Evolutionary conservation across 1,140 invertebrate species (phyloP).

Genomic region (Anastrepha obliqua): DNA sequence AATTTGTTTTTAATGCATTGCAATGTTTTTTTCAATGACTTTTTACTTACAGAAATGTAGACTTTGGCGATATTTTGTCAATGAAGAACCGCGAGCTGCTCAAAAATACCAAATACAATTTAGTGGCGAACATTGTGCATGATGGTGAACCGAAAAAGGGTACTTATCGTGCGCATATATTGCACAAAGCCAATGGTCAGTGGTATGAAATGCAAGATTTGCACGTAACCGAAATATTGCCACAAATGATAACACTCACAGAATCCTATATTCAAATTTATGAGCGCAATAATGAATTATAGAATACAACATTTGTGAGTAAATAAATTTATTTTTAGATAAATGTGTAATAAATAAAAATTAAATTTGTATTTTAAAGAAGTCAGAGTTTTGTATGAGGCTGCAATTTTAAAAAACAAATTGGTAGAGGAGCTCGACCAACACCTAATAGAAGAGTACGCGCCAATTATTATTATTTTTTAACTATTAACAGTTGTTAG

Average conservation of each 20-base stretch:
- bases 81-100: conserved; percentile 86
- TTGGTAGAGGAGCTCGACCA: no score
- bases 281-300: conserved; percentile 74
- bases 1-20: no score
- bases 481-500: not conserved
- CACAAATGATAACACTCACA: conserved; percentile 99
- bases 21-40: not conserved
- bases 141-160: conserved; percentile 96
- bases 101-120: conserved; percentile 91
- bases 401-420: conserved; percentile 17
- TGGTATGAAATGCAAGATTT: conserved; percentile 99
- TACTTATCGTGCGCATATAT: conserved; percentile 95
- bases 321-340: not conserved
- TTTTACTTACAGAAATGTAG: conserved; percentile 86
- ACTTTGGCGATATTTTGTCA: conserved; percentile 96
- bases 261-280: conserved; percentile 98
- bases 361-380: conserved; percentile 22
- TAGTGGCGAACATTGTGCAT: conserved; percentile 98
- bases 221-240: conserved; percentile 97
- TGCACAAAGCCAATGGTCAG: conserved; percentile 92
- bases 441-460: no score
- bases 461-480: not conserved
- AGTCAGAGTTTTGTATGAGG: not conserved
- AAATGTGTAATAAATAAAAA: conserved; percentile 13
- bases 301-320: not conserved